Base-by-base conservation (phyloP, 2,113 vertebrate species). In the Asarcornis scutulata region DNA sequence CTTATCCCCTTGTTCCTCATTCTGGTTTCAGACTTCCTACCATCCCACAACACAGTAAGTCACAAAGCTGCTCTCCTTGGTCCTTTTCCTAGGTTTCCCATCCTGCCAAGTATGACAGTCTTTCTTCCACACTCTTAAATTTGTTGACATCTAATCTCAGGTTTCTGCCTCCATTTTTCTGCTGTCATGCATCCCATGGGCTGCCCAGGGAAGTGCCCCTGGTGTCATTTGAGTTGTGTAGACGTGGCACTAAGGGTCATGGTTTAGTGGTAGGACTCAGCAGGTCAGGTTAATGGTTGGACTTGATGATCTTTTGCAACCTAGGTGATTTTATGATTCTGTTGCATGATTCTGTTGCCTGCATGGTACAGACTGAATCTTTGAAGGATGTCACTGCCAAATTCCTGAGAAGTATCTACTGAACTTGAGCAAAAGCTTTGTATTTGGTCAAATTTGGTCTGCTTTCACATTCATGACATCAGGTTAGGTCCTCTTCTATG, bases 401-500 rank as follows among this genome's bases (percentile, higher is more conserved):
- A 84, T 92, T 92, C 77, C 77, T 86, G 29, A 62, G 83, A 75
- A 79, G 25, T 50, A 29, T 79, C 89, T 89, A 52, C 58, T 85
- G 71, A 68, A 68, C 48, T 80, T 91, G n/a, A 88, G 86, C 50
- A 91, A 76, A 90, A 46, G 75, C 74, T 72, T 42, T 92, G 29
- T 29, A 31, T 68, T 84, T 92, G 73, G 69, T 80, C 81, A 60
- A 82, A 68, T 7, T 9, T 3, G 0, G 10, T 52, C 64, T 93
- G 73, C 40, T 92, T 84, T 68, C 77, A 76, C 74, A 85, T 91
- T 85, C 42, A 56, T 83, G 71, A 62, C 42, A 69, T 7, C 21
- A 44, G 69, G 29, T 17, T 69, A 88, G 53, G 21, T 89, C 69
- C 12, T 64, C 6, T 73, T 73, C 58, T 63, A n/a, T 50, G 71